phyloP scores from a whole-genome alignment of 2,113 vertebrate genomes.

The Ranitomeya variabilis region DNA sequence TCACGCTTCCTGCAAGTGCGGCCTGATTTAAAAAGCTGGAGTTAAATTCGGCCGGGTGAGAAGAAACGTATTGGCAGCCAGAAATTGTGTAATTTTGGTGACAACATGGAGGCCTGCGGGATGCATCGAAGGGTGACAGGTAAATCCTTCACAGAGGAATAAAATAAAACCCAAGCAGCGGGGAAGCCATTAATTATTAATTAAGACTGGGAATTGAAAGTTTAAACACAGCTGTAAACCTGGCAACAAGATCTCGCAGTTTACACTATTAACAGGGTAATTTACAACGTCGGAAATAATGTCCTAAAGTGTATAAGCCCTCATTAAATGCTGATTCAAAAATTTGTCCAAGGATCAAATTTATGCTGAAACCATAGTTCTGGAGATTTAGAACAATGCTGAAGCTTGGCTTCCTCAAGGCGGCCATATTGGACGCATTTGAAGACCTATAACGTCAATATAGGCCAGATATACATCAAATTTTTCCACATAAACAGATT shows the following conservation, averaged over 20 bases:
- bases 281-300: not conserved
- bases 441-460: not conserved
- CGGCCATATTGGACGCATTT: not conserved
- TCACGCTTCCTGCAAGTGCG: not conserved
- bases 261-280: conserved; percentile 16
- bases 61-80: conserved; percentile 28
- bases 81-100: conserved; percentile 21
- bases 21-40: conserved; percentile 30
- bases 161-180: not conserved
- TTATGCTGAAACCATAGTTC: not conserved
- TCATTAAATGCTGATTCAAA: not conserved
- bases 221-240: conserved; percentile 38
- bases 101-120: conserved; percentile 17
- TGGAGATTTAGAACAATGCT: not conserved
- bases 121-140: conserved; percentile 28
- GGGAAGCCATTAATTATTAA: conserved; percentile 41
- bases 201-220: conserved; percentile 30
- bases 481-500: too few species aligned
- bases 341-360: not conserved
- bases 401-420: not conserved
- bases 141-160: conserved; percentile 22
- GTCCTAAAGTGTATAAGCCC: not conserved
- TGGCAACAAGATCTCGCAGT: not conserved
- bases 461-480: too few species aligned
- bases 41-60: conserved; percentile 8